Evolutionary conservation across 2,797 vertebrate genomes (phyloP), one percentile per base, ranked within the genome.

Genomic region (Sebastolobus altivelis): DNA sequence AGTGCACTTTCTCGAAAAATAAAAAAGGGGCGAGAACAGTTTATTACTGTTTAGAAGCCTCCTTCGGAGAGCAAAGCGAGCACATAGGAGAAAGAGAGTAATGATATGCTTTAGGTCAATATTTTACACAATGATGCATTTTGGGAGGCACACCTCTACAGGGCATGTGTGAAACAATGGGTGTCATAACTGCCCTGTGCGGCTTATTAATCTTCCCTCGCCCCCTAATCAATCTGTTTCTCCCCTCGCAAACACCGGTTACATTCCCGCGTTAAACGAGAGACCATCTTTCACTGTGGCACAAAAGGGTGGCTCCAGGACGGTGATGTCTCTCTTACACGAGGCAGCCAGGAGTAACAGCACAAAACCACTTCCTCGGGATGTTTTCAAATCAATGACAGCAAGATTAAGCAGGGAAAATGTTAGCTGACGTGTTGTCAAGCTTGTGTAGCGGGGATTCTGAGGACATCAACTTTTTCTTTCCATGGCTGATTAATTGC

Each of bases 121-220:
- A 97, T 98, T 97, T 98, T 98, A 97, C 96, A 97, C 95, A 96
- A 94, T 95, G 96, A 97, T 97, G 95, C 96, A 96, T 98, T 98
- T 98, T 97, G 96, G 95, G 93, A 96, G 95, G 94, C 93, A 83
- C 95, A 96, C 91, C 93, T 96, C 95, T 95, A 93, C 94, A 91
- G 95, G 95, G 92, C 93, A 95, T 90, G 92, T 95, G 94, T 95
- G 96, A 97, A 98, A 98, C 97, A 97, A 97, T 98, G 95, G 95
- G 91, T 97, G 97, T 96, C 97, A 97, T 96, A 97, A 97, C 95
- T 96, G 90, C 95, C 95, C 96, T 91, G 95, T 94, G 92, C 91
- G 90, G 88, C 92, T 95, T 98, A 98, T 98, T 97, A 97, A 97
- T 98, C 97, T 97, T 95, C 78, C 90, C 89, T 87, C 65, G 83